Conservation (phyloP, 2,888 invertebrate species). For the Megastigmus dorsalis region DNA sequence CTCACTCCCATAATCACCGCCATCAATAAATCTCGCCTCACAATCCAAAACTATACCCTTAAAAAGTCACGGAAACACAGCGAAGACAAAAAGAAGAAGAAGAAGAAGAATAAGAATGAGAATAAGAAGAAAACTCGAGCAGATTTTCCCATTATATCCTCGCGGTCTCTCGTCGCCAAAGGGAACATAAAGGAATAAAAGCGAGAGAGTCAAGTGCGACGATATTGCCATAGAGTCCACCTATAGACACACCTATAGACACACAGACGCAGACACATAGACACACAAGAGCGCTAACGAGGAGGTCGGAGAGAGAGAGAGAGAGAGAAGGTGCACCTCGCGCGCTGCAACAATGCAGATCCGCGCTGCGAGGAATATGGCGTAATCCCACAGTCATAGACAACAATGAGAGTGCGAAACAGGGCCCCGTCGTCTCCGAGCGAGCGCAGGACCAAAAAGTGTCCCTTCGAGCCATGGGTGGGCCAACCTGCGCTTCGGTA, state of each 20-base stretch:
- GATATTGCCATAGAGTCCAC: too few species aligned
- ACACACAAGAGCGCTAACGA: constrained; percentile 21
- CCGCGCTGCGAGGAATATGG: background rate
- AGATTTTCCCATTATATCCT: constrained; percentile 1
- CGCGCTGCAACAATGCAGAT: constrained; percentile 54
- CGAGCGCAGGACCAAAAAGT: constrained; percentile 36
- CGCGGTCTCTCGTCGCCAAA: too few species aligned
- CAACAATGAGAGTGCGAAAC: constrained; percentile 71
- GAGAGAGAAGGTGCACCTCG: constrained; percentile 51
- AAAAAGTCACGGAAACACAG: background rate
- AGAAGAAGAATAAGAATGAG: too few species aligned
- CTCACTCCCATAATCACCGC: background rate
- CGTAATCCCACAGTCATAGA: constrained; percentile 62
- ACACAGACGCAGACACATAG: too few species aligned
- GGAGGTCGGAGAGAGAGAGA: too few species aligned
- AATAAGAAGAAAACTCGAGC: background rate
- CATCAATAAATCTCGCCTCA: background rate
- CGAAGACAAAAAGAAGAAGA: too few species aligned
- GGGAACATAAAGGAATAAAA: too few species aligned
- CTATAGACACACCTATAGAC: too few species aligned
- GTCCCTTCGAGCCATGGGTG: constrained; percentile 74
- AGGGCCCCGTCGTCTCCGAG: constrained; percentile 55
- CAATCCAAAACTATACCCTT: too few species aligned
- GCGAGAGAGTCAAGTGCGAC: constrained; percentile 56
- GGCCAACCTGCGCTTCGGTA: constrained; percentile 71